Percentiles rank a stretch among this genome's conserved stretches.
Evolutionary conservation across 53 echinoderm and acorn worm genomes (phyloP).

Genomic region (Echinarachnius parma): DNA sequence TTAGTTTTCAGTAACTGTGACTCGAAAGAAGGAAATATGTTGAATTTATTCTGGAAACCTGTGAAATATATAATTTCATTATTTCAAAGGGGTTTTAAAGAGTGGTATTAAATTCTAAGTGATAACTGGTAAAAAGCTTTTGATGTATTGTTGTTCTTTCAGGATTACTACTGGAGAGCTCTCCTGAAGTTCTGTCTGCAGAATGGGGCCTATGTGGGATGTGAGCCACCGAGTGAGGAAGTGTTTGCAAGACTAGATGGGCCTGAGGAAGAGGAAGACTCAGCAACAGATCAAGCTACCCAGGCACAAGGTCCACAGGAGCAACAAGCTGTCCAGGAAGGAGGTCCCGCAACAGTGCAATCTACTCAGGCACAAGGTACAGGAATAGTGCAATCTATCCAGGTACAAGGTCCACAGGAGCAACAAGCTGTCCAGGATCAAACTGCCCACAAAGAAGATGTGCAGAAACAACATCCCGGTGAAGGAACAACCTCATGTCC

Average conservation of each 20-base stretch:
- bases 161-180: conserved; percentile 77
- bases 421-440: not conserved
- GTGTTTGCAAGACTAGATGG: conserved; percentile 18
- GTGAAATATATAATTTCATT: too few relatives aligned
- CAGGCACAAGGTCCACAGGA: not conserved
- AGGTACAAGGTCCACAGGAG: not conserved
- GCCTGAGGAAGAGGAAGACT: not conserved
- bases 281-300: not conserved
- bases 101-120: too few relatives aligned
- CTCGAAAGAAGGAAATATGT: too few relatives aligned
- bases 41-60: too few relatives aligned
- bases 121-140: too few relatives aligned
- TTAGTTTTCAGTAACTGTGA: too few relatives aligned
- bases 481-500: too few relatives aligned
- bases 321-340: not conserved
- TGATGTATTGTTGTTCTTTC: not conserved
- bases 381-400: not conserved
- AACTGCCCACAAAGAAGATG: not conserved
- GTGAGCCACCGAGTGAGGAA: conserved; percentile 63
- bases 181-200: conserved; percentile 66
- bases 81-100: too few relatives aligned
- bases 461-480: not conserved
- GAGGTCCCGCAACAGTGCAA: not conserved
- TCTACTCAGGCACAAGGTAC: not conserved
- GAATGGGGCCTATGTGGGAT: conserved; percentile 80